These are phyloP conservation scores for Denticeps clupeoides DNA, from an alignment of 2,797 vertebrate species.

Conservation along the genomic window DNA sequence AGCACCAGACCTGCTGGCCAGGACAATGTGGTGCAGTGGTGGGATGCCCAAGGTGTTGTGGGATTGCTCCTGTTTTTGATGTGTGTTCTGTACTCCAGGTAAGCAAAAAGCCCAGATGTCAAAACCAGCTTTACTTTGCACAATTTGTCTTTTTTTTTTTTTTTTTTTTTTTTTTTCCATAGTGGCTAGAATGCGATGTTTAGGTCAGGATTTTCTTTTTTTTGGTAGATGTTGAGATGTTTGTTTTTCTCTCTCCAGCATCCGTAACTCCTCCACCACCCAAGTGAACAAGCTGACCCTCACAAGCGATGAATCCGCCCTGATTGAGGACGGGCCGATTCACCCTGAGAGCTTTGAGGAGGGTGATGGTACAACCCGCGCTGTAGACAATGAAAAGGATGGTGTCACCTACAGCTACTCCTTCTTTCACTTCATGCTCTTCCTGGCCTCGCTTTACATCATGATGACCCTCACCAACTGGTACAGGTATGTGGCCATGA, in stretches of 20 bases:
- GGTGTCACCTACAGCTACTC: conserved; percentile 96
- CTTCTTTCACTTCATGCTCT: conserved; percentile 98
- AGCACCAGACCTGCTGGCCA: conserved; percentile 64
- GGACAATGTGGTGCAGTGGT: conserved; percentile 84
- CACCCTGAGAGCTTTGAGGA: conserved; percentile 66
- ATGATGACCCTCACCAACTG: conserved; percentile 99
- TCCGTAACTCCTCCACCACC: conserved; percentile 87
- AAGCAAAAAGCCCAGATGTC: conserved; percentile 13
- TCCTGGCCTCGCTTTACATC: conserved; percentile 93
- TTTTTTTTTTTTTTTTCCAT: background rate
- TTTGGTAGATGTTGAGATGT: too few relatives aligned
- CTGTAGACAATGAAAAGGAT: conserved; percentile 86
- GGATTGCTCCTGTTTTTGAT: conserved; percentile 88
- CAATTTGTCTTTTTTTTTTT: too few relatives aligned
- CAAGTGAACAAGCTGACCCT: conserved; percentile 94
- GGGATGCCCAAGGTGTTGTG: conserved; percentile 94
- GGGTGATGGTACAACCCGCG: conserved; percentile 57
- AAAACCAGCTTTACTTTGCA: too few relatives aligned
- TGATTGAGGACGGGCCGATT: conserved; percentile 83
- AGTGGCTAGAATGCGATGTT: background rate
- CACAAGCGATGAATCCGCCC: conserved; percentile 84
- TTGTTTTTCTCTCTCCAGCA: conserved; percentile 47
- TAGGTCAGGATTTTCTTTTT: background rate
- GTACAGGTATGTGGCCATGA: conserved; percentile 81
- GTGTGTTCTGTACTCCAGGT: conserved; percentile 98